Evolutionary conservation across 2,113 vertebrate genomes (phyloP).

Genomic region (Trachemys scripta): DNA sequence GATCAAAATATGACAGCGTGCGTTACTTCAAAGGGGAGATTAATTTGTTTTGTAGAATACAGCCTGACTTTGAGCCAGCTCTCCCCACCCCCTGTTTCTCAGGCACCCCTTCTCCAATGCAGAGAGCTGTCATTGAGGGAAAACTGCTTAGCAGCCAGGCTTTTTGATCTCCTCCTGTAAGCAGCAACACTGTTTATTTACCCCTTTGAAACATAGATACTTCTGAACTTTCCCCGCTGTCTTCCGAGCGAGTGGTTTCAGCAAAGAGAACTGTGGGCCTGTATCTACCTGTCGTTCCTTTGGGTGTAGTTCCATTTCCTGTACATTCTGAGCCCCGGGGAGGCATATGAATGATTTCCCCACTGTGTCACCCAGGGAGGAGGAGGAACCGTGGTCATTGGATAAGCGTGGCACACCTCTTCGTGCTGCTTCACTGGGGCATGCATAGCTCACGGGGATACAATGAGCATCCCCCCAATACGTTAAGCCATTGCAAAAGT

Average conservation of each 20-base stretch:
- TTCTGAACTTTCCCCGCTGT: background rate
- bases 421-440: background rate
- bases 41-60: background rate
- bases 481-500: background rate
- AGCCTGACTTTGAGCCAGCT: background rate
- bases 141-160: background rate
- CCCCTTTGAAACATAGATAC: conserved; percentile 34
- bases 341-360: background rate
- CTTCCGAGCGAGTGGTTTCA: background rate
- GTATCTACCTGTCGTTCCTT: background rate
- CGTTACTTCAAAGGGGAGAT: background rate
- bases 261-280: background rate
- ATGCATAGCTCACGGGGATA: background rate
- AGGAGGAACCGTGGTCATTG: background rate
- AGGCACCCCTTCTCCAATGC: background rate
- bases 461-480: background rate
- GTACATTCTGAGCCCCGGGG: background rate
- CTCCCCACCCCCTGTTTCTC: background rate
- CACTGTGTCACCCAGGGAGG: background rate
- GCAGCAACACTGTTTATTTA: background rate
- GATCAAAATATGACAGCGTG: background rate
- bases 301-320: background rate
- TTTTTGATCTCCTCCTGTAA: background rate
- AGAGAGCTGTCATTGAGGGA: background rate
- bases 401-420: background rate